Evolutionary conservation across 2,888 invertebrate species (phyloP).

Genomic region (Ennomos fuscantarius): DNA sequence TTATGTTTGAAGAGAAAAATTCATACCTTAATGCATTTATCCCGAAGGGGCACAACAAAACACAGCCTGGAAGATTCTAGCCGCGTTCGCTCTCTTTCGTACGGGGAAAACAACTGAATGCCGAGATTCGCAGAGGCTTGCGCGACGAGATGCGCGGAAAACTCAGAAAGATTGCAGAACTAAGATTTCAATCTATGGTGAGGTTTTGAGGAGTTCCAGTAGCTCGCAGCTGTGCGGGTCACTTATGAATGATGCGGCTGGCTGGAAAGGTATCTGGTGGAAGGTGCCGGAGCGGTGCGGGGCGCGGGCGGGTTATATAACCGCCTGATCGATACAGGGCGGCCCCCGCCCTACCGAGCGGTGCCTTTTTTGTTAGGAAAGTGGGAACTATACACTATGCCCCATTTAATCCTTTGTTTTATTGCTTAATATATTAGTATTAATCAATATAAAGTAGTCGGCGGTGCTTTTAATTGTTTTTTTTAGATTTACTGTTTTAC

Average conservation of each 20-base stretch:
- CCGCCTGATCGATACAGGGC: slow-evolving; percentile 70
- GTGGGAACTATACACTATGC: slow-evolving; percentile 44
- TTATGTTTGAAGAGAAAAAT: background rate
- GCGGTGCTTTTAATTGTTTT: slow-evolving; percentile 25
- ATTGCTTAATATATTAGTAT: slow-evolving; percentile 35
- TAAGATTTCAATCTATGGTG: slow-evolving; percentile 27
- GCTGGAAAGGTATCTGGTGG: slow-evolving; percentile 41
- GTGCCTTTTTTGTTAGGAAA: slow-evolving; percentile 48
- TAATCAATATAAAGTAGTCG: slow-evolving; percentile 10
- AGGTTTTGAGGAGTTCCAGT: slow-evolving; percentile 17
- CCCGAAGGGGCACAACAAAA: slow-evolving; percentile 63
- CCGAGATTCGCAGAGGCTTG: slow-evolving; percentile 46
- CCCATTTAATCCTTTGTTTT: slow-evolving; percentile 45
- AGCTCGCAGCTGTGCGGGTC: slow-evolving; percentile 55
- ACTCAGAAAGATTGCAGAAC: slow-evolving; percentile 39
- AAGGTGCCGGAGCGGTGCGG: slow-evolving; percentile 43
- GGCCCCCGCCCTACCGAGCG: slow-evolving; percentile 50
- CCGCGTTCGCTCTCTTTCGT: slow-evolving; percentile 49
- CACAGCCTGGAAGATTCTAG: slow-evolving; percentile 43
- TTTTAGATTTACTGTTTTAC: no score
- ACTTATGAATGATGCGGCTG: slow-evolving; percentile 65
- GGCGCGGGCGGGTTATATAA: slow-evolving; percentile 70
- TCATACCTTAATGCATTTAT: slow-evolving; percentile 78
- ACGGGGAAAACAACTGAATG: slow-evolving; percentile 68
- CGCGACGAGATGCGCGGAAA: slow-evolving; percentile 61